Evolutionary conservation across 2,797 vertebrate genomes (phyloP).

Genomic region (Morus bassanus): DNA sequence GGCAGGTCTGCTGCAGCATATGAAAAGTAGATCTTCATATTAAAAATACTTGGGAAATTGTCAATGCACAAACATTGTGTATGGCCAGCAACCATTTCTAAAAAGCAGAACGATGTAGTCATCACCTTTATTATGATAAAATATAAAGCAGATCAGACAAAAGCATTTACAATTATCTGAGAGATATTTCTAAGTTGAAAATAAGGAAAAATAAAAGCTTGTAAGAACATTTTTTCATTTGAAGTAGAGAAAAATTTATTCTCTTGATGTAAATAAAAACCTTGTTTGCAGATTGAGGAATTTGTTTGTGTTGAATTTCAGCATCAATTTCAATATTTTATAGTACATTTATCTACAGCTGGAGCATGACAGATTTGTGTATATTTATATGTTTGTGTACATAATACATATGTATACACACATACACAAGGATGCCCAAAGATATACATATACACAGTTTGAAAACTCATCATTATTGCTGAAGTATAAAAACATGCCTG

Average conservation of each 20-base stretch:
- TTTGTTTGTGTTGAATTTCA: conserved; percentile 69
- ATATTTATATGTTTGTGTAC: conserved; percentile 72
- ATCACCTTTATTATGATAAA: conserved; percentile 39
- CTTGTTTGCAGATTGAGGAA: conserved; percentile 68
- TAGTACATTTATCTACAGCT: conserved; percentile 70
- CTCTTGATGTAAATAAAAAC: conserved; percentile 66
- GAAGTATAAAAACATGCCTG: conserved; percentile 61
- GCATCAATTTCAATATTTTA: conserved; percentile 71
- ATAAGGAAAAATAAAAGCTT: conserved; percentile 47
- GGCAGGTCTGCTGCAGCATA: conserved; percentile 64
- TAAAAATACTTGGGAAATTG: conserved; percentile 64
- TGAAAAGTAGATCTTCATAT: conserved; percentile 67
- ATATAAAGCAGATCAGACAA: not conserved
- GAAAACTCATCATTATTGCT: conserved; percentile 65
- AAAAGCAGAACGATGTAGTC: conserved; percentile 33
- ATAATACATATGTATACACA: conserved; percentile 71
- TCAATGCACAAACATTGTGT: conserved; percentile 5
- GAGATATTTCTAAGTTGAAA: conserved; percentile 21
- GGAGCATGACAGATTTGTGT: conserved; percentile 71
- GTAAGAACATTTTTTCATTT: conserved; percentile 29
- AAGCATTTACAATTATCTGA: not conserved
- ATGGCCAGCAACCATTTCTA: not conserved
- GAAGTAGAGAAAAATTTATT: conserved; percentile 62
- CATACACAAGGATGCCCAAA: conserved; percentile 68
- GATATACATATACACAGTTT: conserved; percentile 69